Evolutionary conservation across 64 coral and sea anemone species (phyloP), one percentile per base, ranked within the genome.

Genomic region (Exaiptasia diaphana): DNA sequence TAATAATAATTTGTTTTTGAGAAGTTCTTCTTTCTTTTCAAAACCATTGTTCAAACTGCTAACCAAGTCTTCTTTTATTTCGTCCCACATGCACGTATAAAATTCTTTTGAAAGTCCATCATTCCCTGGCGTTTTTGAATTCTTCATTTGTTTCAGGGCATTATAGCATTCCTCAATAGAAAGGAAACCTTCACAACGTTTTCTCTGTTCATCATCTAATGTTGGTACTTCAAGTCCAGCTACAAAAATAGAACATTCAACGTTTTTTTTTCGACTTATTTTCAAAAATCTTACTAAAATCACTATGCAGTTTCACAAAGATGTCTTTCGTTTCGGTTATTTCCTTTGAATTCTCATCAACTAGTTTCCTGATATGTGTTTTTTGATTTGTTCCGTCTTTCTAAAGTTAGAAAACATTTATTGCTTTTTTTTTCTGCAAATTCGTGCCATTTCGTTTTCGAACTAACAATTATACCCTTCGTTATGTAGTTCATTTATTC

Each of bases 321-420:
- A 73, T 73, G 28, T 73, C 41, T 42, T 25, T 24, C n/a, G 37
- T 34, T 3, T 49, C 70, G 2, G 70, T 17, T 25, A 40, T 73
- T 46, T 40, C 33, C 35, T 40, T 40, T 41, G 35, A 34, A 73
- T 73, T 21, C 41, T 73, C 24, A 41, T 6, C 41, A 33, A 73
- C 18, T n/a, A 41, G 38, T 73, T 40, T 13, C 24, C 12, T 41
- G 12, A 15, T 28, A 27, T 25, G 33, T n/a, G n/a, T n/a, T 44
- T n/a, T 73, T 73, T 23, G 36, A 73, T 73, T 73, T 73, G 33
- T 30, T 71, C 23, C 32, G 12, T 28, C 28, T 71, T 22, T 71
- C 67, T 24, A 71, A 38, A 43, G 4, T 39, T 43, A 71, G 17
- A 38, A 71, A 71, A 68, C 34, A 68, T 38, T 27, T 68, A 33